Evolutionary conservation across 2,113 vertebrate species (phyloP).

Genomic region (Ophthalmolycus amberensis): DNA sequence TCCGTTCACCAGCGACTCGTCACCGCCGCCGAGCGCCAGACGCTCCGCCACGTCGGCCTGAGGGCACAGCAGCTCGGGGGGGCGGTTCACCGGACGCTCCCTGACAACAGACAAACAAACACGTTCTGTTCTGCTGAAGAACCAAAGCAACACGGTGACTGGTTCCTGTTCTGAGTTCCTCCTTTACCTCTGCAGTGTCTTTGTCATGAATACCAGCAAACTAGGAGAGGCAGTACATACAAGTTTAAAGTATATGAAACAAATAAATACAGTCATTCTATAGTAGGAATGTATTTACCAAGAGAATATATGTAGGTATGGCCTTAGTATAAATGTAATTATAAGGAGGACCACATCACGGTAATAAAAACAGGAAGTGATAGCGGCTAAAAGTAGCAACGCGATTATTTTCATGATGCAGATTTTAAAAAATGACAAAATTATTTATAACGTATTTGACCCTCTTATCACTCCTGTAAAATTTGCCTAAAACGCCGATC

Average conservation of each 20-base stretch:
- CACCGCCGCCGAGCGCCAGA: constrained; percentile 87
- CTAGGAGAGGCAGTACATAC: no score
- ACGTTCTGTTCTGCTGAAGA: background rate
- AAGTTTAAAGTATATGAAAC: no score
- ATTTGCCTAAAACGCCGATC: no score
- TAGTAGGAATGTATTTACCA: no score
- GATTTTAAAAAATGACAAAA: background rate
- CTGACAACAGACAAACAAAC: constrained; percentile 50
- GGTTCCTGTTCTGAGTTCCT: constrained; percentile 37
- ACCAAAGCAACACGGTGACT: background rate
- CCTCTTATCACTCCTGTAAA: no score
- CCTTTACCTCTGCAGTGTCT: background rate
- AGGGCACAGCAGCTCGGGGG: constrained; percentile 83
- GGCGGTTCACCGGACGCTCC: constrained; percentile 66
- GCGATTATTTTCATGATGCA: background rate
- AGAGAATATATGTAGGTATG: no score
- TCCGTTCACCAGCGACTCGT: constrained; percentile 89
- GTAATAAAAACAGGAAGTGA: background rate
- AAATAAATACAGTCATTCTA: no score
- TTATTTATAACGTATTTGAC: no score
- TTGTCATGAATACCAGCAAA: no score
- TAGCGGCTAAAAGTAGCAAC: background rate
- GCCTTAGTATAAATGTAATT: no score
- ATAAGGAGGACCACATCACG: no score
- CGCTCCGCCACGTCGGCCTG: constrained; percentile 89